A percentile compares a stretch with the other conserved stretches of the same genome.
Evolutionary conservation across 2,797 vertebrate genomes (phyloP).

Genomic region (Rhinatrema bivittatum): DNA sequence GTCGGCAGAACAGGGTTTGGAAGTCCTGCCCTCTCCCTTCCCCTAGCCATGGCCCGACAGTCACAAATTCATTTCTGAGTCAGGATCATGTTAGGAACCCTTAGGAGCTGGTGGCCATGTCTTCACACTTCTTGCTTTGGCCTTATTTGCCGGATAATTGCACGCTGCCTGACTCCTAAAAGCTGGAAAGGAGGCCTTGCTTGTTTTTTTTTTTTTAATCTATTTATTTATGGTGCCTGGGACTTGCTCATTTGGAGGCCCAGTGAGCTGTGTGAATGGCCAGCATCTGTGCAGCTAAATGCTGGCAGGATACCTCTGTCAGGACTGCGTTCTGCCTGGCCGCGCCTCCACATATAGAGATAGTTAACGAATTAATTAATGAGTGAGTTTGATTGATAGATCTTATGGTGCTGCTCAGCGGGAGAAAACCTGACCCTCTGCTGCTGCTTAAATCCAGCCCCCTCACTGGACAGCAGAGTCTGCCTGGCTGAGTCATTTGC

Average conservation of each 20-base stretch:
- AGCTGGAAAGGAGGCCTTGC: too few relatives aligned
- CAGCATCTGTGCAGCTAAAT: constrained; percentile 2
- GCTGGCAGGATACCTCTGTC: constrained; percentile 43
- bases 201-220: too few relatives aligned
- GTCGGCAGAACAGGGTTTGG: too few relatives aligned
- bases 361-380: constrained; percentile 60
- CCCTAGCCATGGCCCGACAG: too few relatives aligned
- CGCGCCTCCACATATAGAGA: constrained; percentile 48
- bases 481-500: constrained; percentile 46
- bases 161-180: too few relatives aligned
- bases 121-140: too few relatives aligned
- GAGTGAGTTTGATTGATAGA: constrained; percentile 50
- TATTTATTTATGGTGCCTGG: too few relatives aligned
- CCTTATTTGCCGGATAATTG: too few relatives aligned
- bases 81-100: too few relatives aligned
- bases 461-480: constrained; percentile 31
- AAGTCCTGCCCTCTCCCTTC: too few relatives aligned
- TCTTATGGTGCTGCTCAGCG: constrained; percentile 40
- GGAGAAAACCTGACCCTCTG: constrained; percentile 51
- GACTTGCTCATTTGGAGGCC: background rate
- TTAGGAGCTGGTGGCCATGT: too few relatives aligned
- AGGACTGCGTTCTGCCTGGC: constrained; percentile 44
- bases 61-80: too few relatives aligned
- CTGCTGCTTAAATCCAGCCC: constrained; percentile 31
- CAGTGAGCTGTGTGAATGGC: background rate